Base-by-base conservation (phyloP, 2,113 vertebrate genomes). In the Psilopogon haemacephalus region DNA sequence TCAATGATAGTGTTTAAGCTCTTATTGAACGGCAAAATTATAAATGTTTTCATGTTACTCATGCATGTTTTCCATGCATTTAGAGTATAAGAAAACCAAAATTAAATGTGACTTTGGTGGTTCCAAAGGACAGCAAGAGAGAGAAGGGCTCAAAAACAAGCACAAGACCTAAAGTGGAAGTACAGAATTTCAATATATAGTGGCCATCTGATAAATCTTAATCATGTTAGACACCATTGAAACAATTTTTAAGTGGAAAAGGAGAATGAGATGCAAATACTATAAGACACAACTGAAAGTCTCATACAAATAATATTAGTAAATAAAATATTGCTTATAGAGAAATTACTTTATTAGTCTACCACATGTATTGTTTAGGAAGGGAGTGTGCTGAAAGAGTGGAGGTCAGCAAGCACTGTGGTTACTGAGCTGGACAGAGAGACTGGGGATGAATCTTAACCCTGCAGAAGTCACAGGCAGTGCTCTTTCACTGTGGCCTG, bases 101-200 rank as follows among this genome's bases (percentile, higher is more conserved):
- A 72, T 32, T 48, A 65, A 94, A 93, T 35, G 38, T 50, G 28
- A 42, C 65, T 95, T 95, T 95, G 33, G 73, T 94, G 23, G 15
- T 40, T 94, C 54, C 9, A 76, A 35, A 83, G 44, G 24, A 58
- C 90, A 69, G 52, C 7, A 54, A 50, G 65, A 76, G 48, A 42
- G 13, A 18, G 17, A 74, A 65, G 21, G 59, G 14, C 46, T 70
- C 74, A 63, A 70, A 42, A 26, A 42, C 40, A 86, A 91, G 77
- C 68, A 38, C 17, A 42, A 74, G 60, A 37, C 2, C 4, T 62
- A 5, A 42, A 65, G 42, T 13, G 4, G 4, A 42, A 68, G 46
- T 12, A 4, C 33, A 75, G 58, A 54, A 86, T 67, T 84, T 76
- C 71, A 94, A 59, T 35, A 50, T 40, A 9, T 37, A 60, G 14